These are phyloP conservation scores for Nanorana parkeri DNA, from an alignment of 2,113 vertebrate species.

Conservation along the genomic window DNA sequence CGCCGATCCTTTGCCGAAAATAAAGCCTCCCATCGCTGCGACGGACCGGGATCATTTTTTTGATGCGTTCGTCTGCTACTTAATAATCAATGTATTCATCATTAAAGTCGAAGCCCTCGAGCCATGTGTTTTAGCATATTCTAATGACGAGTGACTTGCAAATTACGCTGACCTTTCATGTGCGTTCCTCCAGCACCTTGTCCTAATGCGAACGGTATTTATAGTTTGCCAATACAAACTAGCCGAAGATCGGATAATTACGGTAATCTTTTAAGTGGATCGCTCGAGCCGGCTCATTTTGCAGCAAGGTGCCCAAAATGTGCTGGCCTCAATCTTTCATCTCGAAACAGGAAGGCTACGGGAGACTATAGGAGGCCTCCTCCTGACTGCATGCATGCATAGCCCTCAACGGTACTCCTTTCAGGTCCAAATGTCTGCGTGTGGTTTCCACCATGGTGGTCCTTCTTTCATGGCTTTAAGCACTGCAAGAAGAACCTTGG, in stretches of 20 bases:
- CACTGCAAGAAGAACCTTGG: too few species aligned
- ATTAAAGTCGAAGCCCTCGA: slow-evolving; percentile 90
- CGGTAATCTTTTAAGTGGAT: slow-evolving; percentile 88
- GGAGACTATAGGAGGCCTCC: slow-evolving; percentile 70
- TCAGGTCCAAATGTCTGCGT: too few species aligned
- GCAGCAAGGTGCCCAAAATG: slow-evolving; percentile 80
- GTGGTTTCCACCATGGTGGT: too few species aligned
- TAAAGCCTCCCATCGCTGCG: slow-evolving; percentile 83
- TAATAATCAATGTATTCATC: slow-evolving; percentile 94
- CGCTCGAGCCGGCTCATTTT: slow-evolving; percentile 81
- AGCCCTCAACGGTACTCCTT: too few species aligned
- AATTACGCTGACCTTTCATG: slow-evolving; percentile 95
- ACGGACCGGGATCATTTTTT: slow-evolving; percentile 80
- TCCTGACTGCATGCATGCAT: slow-evolving; percentile 66
- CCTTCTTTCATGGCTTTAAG: too few species aligned
- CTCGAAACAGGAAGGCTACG: slow-evolving; percentile 71
- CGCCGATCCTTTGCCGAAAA: slow-evolving; percentile 84
- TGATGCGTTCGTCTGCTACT: slow-evolving; percentile 87
- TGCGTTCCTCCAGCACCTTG: slow-evolving; percentile 88
- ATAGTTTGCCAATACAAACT: slow-evolving; percentile 89
- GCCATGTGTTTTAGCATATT: slow-evolving; percentile 92
- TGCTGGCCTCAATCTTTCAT: slow-evolving; percentile 79
- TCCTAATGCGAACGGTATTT: slow-evolving; percentile 87
- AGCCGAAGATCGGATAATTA: slow-evolving; percentile 89
- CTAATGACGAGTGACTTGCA: slow-evolving; percentile 91